Base-by-base conservation (phyloP, 2,888 invertebrate genomes). In the Leptopilina drosophilae region DNA sequence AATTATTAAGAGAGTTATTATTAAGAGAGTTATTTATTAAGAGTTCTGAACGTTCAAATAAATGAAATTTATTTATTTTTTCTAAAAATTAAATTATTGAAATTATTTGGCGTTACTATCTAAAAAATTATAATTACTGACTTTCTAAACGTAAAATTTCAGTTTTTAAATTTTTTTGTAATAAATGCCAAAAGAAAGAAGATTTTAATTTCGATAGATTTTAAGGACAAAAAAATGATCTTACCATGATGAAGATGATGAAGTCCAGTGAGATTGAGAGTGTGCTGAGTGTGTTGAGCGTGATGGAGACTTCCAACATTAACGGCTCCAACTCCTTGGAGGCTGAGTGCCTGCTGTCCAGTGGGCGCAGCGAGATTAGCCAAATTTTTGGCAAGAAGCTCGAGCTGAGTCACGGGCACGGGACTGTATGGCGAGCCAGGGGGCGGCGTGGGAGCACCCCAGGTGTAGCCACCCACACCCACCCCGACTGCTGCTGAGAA, bases 391-490 rank as follows among this genome's bases (percentile, higher is more conserved):
- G 92, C 94, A 86, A 95, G 93, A 83, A 95, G 92, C 87, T 95
- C 95, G 84, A 95, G 92, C 91, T 95, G 95, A 85, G 95, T 93
- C 83, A 95, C 94, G 66, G 95, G 94, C 85, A 94, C 94, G 1
- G 95, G 95, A 67, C 95, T 95, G 92, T 95, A 94, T 33, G 95
- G 95, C 78, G 95, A 95, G 62, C 93, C 93, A 1, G 93, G 93
- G 15, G 94, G 93, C 81, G 95, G 95, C 76, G 95, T 95, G 82
- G 95, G 95, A 89, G 95, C 95, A 66, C 95, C 95, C 90, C 94
- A 93, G 83, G 92, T 91, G 91, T 94, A 94, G 83, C 95, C 93
- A 84, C 91, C 90, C 84, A 91, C 87, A 69, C 90, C 90, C 59
- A 90, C 90, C 75, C 90, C 90, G 79, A 91, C 90, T 67, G 94